Conservation (phyloP, 2,113 vertebrate species). For the Zosterops pallidus region DNA sequence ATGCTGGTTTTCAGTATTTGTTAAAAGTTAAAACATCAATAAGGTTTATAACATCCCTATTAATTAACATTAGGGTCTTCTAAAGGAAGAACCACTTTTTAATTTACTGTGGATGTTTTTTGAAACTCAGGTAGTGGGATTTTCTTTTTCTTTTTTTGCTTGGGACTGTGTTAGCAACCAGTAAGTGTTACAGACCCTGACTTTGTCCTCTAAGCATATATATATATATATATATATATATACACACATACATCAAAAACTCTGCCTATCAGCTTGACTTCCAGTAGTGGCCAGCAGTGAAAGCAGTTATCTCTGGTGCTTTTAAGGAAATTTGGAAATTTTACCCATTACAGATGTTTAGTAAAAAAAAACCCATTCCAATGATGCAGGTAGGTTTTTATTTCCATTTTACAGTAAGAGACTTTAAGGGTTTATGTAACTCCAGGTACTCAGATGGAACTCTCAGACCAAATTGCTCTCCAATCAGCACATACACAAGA, state of each 20-base stretch:
- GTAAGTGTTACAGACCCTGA: too few species aligned
- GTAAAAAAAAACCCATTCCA: rapidly evolving
- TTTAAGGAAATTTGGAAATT: not conserved
- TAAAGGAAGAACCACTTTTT: not conserved
- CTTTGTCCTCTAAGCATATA: not conserved
- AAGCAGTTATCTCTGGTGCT: not conserved
- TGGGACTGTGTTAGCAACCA: too few species aligned
- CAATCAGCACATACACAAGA: not conserved
- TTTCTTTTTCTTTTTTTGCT: too few species aligned
- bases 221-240: not conserved
- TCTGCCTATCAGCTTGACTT: not conserved
- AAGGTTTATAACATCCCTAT: not conserved
- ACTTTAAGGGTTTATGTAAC: not conserved
- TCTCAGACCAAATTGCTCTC: not conserved
- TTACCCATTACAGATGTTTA: not conserved
- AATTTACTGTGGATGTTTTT: not conserved
- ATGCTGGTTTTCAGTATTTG: not conserved
- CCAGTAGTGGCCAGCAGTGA: not conserved
- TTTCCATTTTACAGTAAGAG: not conserved
- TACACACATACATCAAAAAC: rapidly evolving
- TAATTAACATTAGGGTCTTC: not conserved
- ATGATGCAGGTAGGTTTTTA: not conserved
- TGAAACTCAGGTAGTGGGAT: too few species aligned
- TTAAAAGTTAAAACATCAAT: not conserved
- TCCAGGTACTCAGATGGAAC: not conserved